Evolutionary conservation across 1,140 invertebrate genomes (phyloP), one percentile per base, ranked within the genome.

Genomic region (Cyrtorhinus lividipennis): DNA sequence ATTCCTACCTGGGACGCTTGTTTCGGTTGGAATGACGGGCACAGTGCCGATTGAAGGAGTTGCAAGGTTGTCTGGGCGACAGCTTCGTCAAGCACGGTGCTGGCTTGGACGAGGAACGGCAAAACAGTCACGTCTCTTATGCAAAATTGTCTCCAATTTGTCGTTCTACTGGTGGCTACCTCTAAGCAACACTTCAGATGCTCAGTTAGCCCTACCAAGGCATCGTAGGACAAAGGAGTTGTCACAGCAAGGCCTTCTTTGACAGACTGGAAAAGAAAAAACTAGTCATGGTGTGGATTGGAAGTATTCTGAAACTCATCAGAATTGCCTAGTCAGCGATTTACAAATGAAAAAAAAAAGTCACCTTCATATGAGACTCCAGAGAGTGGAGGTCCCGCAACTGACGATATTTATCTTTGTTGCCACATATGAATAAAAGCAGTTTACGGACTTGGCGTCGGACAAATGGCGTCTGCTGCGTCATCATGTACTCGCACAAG

Each of bases 401-500:
- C 71, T 95, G 90, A 20, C 94, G 81, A 74, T 98, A 98, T 63
- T 91, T 92, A 66, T 98, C 94, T 71, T 96, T 95, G 38, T 88
- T 95, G 20, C 92, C 94, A 73, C 94, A 96, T 63, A 97, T 87
- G 67, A 92, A 90, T 59, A 97, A 77, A 0, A 98, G 73, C 1
- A 98, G 77, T 77, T 97, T 95, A 8, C 92, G 80, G 0, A 90
- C 87, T 80, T 92, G 88, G 62, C 87, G 75, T 60, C 85, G 74
- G 1, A 87, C 79, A 53, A 88, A 80, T 3, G 87, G 82, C 66
- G 86, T 88, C 74, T 92, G 82, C 71, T 86, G 82, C 13, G 89
- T 88, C 87, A 97, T 94, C 89, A 97, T 94, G 71, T 96, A 98
- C 72, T 98, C 94, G 73, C 94, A 96, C 0, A 98, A 79, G 67